phyloP scores from a whole-genome alignment of 2,113 vertebrate genomes.

The Epinephelus moara region DNA sequence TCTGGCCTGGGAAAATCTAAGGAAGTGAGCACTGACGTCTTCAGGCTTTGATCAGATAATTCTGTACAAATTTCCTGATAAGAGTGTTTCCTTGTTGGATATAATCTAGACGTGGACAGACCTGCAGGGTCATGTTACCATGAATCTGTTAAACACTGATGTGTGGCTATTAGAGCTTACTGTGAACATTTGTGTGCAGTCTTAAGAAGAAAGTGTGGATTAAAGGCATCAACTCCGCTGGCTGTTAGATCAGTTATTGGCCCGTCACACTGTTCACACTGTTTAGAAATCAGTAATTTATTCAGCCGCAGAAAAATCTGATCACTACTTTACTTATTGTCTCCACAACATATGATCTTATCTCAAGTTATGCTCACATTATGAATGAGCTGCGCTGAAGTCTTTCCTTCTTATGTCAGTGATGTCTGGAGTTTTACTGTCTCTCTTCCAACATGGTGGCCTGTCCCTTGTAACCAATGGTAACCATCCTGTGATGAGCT shows the following conservation, averaged over 20 bases:
- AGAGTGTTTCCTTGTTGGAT: background rate
- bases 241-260: background rate
- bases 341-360: background rate
- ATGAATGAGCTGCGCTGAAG: background rate
- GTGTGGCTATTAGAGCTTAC: background rate
- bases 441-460: constrained; percentile 14
- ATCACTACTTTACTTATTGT: background rate
- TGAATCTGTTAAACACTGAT: too few species aligned
- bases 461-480: constrained; percentile 58
- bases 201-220: background rate
- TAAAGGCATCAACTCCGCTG: background rate
- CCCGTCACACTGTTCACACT: background rate
- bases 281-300: background rate
- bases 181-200: background rate
- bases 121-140: background rate
- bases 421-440: constrained; percentile 13
- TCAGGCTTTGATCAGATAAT: background rate
- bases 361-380: too few species aligned
- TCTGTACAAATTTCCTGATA: background rate
- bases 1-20: background rate
- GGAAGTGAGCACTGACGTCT: background rate
- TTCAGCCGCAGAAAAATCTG: background rate
- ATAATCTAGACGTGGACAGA: background rate
- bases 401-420: background rate
- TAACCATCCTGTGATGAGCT: constrained; percentile 47